A percentile compares a stretch with the other conserved stretches of the same genome.
phyloP scores from a whole-genome alignment of 2,113 vertebrate genomes.

The Orientallactaga bullata region DNA sequence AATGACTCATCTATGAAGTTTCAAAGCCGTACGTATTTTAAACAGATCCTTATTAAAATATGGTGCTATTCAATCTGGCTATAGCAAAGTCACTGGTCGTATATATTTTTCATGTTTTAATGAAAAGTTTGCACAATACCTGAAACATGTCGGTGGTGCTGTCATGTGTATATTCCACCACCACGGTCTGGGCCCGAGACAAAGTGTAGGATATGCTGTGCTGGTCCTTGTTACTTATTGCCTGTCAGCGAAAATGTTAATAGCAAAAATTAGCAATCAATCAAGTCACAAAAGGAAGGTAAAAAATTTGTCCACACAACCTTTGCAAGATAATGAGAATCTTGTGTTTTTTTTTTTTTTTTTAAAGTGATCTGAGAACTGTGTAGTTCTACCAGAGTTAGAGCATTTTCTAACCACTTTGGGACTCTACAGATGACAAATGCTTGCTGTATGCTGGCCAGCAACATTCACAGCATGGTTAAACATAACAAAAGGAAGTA shows the following conservation, averaged over 20 bases:
- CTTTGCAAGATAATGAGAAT: background rate
- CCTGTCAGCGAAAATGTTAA: slow-evolving; percentile 86
- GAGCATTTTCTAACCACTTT: slow-evolving; percentile 72
- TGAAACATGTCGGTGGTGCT: slow-evolving; percentile 99
- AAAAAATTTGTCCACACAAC: slow-evolving; percentile 32
- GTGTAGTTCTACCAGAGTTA: slow-evolving; percentile 70
- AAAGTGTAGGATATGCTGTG: slow-evolving; percentile 99
- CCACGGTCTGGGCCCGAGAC: slow-evolving; percentile 97
- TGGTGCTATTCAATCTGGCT: background rate
- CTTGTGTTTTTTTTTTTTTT: slow-evolving; percentile 43
- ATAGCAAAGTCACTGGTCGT: background rate
- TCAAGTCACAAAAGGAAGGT: background rate
- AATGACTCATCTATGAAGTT: background rate
- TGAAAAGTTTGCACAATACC: slow-evolving; percentile 83
- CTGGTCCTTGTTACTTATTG: slow-evolving; percentile 99
- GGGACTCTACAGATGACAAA: slow-evolving; percentile 64
- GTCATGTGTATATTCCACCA: slow-evolving; percentile 99
- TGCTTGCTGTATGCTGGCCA: slow-evolving; percentile 44
- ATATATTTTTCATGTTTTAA: background rate
- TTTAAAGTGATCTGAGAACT: slow-evolving; percentile 57
- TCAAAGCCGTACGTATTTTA: slow-evolving; percentile 57
- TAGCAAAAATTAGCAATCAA: slow-evolving; percentile 55
- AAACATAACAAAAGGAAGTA: slow-evolving; percentile 70
- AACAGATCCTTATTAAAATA: slow-evolving; percentile 49
- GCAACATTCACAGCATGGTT: slow-evolving; percentile 66